Base-by-base conservation (phyloP, 2,113 vertebrate species). In the Gymnocephalus cernua region DNA sequence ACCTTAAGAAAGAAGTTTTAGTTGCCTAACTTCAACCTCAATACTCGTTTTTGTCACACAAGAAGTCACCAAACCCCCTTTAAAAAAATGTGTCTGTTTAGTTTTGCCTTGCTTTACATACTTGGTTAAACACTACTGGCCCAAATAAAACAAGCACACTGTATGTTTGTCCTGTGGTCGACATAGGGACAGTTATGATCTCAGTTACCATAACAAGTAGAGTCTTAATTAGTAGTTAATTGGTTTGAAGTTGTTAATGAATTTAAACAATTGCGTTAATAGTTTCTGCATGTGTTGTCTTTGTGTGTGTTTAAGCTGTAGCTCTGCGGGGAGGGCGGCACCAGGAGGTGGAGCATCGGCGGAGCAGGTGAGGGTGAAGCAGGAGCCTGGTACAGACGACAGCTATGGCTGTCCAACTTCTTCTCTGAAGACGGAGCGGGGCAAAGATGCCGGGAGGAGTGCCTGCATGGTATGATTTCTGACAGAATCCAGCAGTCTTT, bases 361-460 rank as follows among this genome's bases (percentile, higher is more conserved):
- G 93, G 98, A 99, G 71, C 96, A 96, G 78, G 95, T 99, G 74
- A 97, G 95, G 91, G 97, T 99, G 83, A 99, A 99, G 74, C 97
- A 98, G 85, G 98, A 99, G 82, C 98, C 98, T 11, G 97, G 97
- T 23, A 96, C 93, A 51, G 97, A 99, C 50, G 97, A 98, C 62
- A 95, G 96, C 57, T 97, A 96, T 85, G 95, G 93, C 69, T 98
- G 96, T 91, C 74, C 89, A 14, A 19, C 77, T 21, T 85, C 92
- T 50, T 89, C 92, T 59, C 74, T 95, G 56, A 99, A 99, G 85
- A 96, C 96, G 16, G 98, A 99, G 11, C 96, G 95, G 67, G 88
- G 95, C 23, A 96, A 97, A 84, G 98, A 99, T 76, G 95, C 96
- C 53, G 94, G 96, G 35, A 95, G 98, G 88, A 99, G 98, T 41